Evolutionary conservation across 2,113 vertebrate species (phyloP), one percentile per base, ranked within the genome.

Genomic region (Nettapus auritus): DNA sequence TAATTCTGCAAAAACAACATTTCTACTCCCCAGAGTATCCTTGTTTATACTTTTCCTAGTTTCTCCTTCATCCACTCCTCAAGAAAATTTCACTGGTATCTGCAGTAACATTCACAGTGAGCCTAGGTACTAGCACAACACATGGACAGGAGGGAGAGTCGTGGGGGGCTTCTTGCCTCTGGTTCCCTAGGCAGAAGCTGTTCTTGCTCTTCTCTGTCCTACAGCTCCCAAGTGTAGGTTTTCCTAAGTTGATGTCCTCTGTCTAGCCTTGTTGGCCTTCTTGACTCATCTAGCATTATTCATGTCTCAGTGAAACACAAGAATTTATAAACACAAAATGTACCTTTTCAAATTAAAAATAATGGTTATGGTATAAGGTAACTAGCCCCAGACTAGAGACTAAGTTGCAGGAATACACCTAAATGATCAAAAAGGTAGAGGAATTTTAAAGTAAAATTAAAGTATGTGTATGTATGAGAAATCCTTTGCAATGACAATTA

Each of bases 261-360:
- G 8, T 17, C 25, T 74, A 46, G 63, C 6, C 29, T 77, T 59
- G 4, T 22, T 13, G 22, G 38, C 20, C 11, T 42, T 36, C 31
- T 53, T 42, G 56, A 34, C 11, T 76, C n/a, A 57, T 44, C 62
- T 53, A 6, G 1, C 46, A 50, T 86, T 40, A 29, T 46, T 46
- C 21, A 18, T 29, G 42, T 14, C 16, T 0, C 0, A 13, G 38
- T 57, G 64, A 78, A 89, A 34, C 3, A 1, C 53, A 59, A 44
- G 13, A 22, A n/a, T 71, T 75, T 75, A 42, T 38, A 59, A 75
- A 82, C 16, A 48, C 42, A 46, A 36, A 29, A 57, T 20, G 13
- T 40, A 25, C 22, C 59, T 90, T 86, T 69, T 33, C 31, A 38
- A 8, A 7, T 29, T 20, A 40, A 33, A 84, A 91, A 36, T 79